These are phyloP conservation scores for Andrena camellia DNA, from an alignment of 2,888 invertebrate genomes.

Conservation along the genomic window DNA sequence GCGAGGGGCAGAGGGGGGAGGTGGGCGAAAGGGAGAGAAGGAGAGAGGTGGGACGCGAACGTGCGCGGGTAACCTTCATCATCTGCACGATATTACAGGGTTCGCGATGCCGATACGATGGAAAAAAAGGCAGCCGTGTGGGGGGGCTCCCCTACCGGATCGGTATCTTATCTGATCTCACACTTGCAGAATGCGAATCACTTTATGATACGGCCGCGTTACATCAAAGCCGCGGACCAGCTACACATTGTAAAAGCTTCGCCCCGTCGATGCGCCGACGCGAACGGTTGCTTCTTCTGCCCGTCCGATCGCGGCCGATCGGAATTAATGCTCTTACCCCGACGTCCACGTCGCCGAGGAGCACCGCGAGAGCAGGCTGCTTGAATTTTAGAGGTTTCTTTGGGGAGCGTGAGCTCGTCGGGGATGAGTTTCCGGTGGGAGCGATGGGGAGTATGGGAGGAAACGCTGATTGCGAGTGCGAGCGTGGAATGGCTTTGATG, in stretches of 20 bases:
- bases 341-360: neutral
- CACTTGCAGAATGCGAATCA: slow-evolving; percentile 47
- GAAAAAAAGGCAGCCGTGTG: slow-evolving; percentile 30
- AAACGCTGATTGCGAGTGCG: no score
- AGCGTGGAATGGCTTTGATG: no score
- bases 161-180: slow-evolving; percentile 42
- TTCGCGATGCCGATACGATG: slow-evolving; percentile 53
- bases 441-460: no score
- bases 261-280: neutral
- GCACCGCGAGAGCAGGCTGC: neutral
- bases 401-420: no score
- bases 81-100: slow-evolving; percentile 68
- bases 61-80: slow-evolving; percentile 59
- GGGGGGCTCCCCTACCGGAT: slow-evolving; percentile 31
- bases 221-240: slow-evolving; percentile 28
- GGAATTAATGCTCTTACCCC: slow-evolving; percentile 6
- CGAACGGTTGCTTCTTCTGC: slow-evolving; percentile 23
- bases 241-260: slow-evolving; percentile 18
- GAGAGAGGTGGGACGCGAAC: slow-evolving; percentile 10
- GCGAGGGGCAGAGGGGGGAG: neutral
- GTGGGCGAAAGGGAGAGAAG: slow-evolving; percentile 1
- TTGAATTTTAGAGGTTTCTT: slow-evolving; percentile 20
- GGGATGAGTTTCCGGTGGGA: no score
- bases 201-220: slow-evolving; percentile 41
- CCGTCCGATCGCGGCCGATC: neutral